Base-by-base conservation (phyloP, 2,113 vertebrate species). In the Ceyx margarethae region DNA sequence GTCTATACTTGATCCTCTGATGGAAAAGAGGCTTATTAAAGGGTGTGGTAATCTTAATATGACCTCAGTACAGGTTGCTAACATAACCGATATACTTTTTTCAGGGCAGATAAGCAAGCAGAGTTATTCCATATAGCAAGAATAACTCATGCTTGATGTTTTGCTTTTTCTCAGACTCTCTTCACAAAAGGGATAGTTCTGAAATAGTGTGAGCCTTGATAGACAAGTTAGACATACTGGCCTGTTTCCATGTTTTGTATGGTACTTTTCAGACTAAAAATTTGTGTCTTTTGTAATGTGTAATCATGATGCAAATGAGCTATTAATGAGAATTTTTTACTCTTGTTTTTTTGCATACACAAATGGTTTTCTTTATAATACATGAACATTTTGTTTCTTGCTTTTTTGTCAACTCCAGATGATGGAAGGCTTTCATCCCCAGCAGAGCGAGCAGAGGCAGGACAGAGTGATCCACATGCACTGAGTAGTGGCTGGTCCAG, bases 401-500 rank as follows among this genome's bases (percentile, higher is more conserved):
- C 90, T 87, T 87, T 94, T 88, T 80, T 98, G 23, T 92, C 21
- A 22, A 13, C 43, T 90, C 33, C 64, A 97, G 98, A 98, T 96
- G 98, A 99, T 84, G 97, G 95, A 42, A 98, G 97, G 48, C 95
- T 98, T 95, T 96, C 96, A 17, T 97, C 98, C 10, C 31, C 94
- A 0, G 62, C 97, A 78, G 99, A 99, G 92, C 98, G 98, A 95
- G 51, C 97, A 51, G 98, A 98, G 35, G 95, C 92, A 33, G 96
- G 94, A 13, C 96, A 97, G 62, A 97, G 97, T 15, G 98, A 98
- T 37, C 98, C 98, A 64, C 97, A 97, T 6, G 93, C 76, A 3
- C 22, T 98, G 56, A 97, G 97, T 74, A 95, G 97, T 82, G 98
- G 95, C 80, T 99, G 98, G 98, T 97, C 98, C 80, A 99, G 98